Base-by-base conservation (phyloP, 1,140 invertebrate species). In the Telenomus remus region DNA sequence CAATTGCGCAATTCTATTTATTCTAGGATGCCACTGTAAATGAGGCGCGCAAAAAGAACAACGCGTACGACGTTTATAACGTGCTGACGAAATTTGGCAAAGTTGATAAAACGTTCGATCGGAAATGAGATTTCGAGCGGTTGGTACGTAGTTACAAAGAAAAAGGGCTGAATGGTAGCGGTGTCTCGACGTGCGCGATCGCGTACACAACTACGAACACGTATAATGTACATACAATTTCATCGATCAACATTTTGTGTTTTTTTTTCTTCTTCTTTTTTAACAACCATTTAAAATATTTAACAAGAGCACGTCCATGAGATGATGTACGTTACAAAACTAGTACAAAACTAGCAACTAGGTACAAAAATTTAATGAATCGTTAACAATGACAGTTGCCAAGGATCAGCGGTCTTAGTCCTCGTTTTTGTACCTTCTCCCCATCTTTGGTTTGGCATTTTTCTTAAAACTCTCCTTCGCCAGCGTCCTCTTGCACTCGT, bases 261-360 rank as follows among this genome's bases (percentile, higher is more conserved):
- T n/a, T n/a, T n/a, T n/a, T n/a, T n/a, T n/a, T n/a, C n/a, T 49
- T 80, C 73, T 81, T 60, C 34, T 76, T 72, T 43, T 78, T 72
- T 76, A 86, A 86, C 83, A 83, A 81, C 79, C 79, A 81, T 82
- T 84, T 85, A 84, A 86, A 85, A 84, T 84, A 84, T 85, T 75
- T 82, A 82, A 84, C 85, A 86, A 86, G 81, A 86, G 84, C 82
- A 85, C 84, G 83, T 76, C 81, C 83, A 79, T 83, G 55, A 69
- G 76, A 77, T 84, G 82, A 86, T 81, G 82, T 87, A 87, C 81
- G 80, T 87, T 87, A 87, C 78, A 87, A 87, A 87, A 87, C 86
- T 87, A 87, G 86, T 88, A 88, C 84, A 88, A 88, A 88, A 88
- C 85, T 88, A 87, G 83, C 81, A 81, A 81, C 85, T 87, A 87